phyloP scores from a whole-genome alignment of 1,140 invertebrate genomes.

The Solenopsis invicta region DNA sequence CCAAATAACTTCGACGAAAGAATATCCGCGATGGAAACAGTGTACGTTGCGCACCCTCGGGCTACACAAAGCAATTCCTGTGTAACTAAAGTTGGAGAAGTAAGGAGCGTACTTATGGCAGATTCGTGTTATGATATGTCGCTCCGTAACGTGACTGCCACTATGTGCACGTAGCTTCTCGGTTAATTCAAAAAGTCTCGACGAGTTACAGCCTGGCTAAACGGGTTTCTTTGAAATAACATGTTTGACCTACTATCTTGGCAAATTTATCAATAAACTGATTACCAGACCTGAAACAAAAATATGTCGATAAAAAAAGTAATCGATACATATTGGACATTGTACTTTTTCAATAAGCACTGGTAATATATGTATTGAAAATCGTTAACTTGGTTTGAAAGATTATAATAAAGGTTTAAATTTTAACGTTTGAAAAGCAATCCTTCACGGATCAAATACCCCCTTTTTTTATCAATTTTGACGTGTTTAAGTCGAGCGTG shows the following conservation, averaged over 20 bases:
- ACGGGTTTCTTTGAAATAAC: background rate
- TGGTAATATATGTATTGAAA: background rate
- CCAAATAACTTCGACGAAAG: constrained; percentile 44
- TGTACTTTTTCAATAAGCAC: background rate
- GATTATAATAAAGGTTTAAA: background rate
- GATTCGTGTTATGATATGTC: constrained; percentile 68
- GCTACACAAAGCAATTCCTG: constrained; percentile 62
- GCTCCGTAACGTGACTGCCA: constrained; percentile 65
- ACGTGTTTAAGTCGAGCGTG: background rate
- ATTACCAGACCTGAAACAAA: background rate
- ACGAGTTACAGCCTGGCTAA: constrained; percentile 1
- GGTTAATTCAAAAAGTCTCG: constrained; percentile 59
- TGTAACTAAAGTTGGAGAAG: constrained; percentile 51
- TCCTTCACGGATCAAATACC: background rate
- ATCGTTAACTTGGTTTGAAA: background rate
- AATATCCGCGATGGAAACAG: constrained; percentile 21
- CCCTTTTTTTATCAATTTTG: background rate
- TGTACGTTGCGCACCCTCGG: constrained; percentile 21
- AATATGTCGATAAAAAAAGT: background rate
- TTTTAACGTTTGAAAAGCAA: background rate
- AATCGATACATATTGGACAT: background rate
- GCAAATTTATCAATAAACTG: constrained; percentile 20
- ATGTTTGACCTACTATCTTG: background rate
- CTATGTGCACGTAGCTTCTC: constrained; percentile 37
- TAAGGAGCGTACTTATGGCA: constrained; percentile 48